Evolutionary conservation across 2,888 invertebrate genomes (phyloP).

Genomic region (Dryococelus australis): DNA sequence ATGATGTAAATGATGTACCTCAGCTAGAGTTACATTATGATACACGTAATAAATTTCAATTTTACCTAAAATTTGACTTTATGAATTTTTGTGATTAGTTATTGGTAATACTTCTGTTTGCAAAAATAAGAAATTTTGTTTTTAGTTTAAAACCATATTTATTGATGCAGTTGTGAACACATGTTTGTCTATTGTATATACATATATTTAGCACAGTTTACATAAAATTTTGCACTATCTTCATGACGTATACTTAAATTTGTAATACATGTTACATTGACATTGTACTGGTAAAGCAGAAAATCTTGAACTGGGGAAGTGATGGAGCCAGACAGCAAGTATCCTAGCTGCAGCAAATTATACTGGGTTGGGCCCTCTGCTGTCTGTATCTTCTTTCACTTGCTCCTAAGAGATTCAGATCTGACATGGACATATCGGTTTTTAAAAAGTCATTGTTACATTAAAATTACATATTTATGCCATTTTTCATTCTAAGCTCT

Average conservation of each 20-base stretch:
- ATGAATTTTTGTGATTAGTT: background rate
- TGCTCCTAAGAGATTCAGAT: conserved; percentile 35
- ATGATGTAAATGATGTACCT: background rate
- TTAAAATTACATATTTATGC: conserved; percentile 42
- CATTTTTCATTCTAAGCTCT: conserved; percentile 43
- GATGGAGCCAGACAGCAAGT: conserved; percentile 18
- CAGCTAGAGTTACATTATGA: background rate
- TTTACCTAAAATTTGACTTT: background rate
- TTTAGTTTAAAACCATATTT: background rate
- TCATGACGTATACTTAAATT: conserved; percentile 16
- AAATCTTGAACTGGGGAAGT: background rate
- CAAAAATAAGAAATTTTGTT: background rate
- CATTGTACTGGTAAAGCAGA: background rate
- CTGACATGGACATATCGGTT: conserved; percentile 45
- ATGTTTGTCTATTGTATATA: background rate
- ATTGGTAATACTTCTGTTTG: background rate
- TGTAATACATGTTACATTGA: conserved; percentile 7
- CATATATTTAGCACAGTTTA: background rate
- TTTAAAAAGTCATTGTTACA: conserved; percentile 43
- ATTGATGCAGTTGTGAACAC: background rate
- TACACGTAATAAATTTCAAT: background rate
- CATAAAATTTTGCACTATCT: conserved; percentile 11
- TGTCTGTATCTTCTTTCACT: background rate
- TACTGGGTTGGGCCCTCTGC: conserved; percentile 18
- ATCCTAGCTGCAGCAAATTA: conserved; percentile 5